Evolutionary conservation across 2,113 vertebrate species (phyloP).

Genomic region (Glaucomys volans): DNA sequence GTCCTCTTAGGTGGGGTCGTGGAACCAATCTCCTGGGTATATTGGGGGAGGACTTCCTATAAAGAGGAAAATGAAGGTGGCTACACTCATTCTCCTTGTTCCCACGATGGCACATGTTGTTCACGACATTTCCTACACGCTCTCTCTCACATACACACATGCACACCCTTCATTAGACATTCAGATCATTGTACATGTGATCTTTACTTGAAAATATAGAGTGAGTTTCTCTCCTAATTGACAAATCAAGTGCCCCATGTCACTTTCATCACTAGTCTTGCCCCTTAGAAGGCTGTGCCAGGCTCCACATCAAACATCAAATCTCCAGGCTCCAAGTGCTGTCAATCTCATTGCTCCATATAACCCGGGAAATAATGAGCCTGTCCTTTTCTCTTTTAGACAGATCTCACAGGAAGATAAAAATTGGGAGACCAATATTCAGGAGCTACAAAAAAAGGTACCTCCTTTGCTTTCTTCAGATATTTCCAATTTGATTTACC

Average conservation of each 20-base stretch:
- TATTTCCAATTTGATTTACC: not conserved
- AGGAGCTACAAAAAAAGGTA: constrained; percentile 97
- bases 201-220: not conserved
- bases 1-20: not conserved
- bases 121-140: not conserved
- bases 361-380: not conserved
- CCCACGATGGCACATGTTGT: not conserved
- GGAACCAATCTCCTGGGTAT: not conserved
- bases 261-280: no score
- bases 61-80: not conserved
- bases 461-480: not conserved
- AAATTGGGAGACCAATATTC: constrained; percentile 98
- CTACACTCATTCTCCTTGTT: fast-evolving
- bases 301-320: not conserved
- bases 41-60: no score
- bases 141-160: no score
- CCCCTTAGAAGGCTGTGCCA: fast-evolving
- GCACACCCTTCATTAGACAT: not conserved
- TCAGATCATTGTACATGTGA: fast-evolving
- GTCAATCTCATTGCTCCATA: no score
- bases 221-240: not conserved
- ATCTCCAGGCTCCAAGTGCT: no score
- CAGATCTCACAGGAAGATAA: constrained; percentile 99
- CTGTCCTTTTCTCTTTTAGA: constrained; percentile 84
- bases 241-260: fast-evolving